Evolutionary conservation across 2,113 vertebrate species (phyloP).

Genomic region (Ochotona curzoniae): DNA sequence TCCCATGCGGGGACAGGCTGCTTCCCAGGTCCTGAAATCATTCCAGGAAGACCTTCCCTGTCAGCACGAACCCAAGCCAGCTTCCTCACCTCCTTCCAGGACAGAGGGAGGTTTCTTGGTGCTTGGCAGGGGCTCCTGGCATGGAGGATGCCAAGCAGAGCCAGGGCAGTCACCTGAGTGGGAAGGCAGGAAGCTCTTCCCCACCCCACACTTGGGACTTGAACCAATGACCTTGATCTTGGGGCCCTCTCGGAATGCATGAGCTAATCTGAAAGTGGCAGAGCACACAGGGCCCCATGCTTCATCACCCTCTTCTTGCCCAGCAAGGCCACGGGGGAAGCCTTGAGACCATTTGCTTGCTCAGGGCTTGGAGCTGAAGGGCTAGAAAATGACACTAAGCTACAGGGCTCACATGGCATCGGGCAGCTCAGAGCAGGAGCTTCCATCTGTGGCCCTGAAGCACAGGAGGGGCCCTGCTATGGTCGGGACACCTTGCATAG

Average conservation of each 20-base stretch:
- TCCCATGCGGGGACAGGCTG: no score
- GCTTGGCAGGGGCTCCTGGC: neutral
- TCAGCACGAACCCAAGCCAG: neutral
- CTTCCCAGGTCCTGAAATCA: neutral
- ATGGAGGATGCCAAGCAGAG: neutral
- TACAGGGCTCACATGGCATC: neutral
- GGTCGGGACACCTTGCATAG: no score
- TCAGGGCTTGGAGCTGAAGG: no score
- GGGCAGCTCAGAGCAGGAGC: neutral
- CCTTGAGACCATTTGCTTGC: no score
- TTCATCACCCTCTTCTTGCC: neutral
- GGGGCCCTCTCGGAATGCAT: neutral
- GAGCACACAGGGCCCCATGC: neutral
- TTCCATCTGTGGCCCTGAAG: rapidly evolving
- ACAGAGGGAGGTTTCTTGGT: neutral
- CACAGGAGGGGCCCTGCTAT: neutral
- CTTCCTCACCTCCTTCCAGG: neutral
- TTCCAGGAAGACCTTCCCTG: neutral
- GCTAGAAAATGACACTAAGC: neutral
- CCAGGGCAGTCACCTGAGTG: neutral
- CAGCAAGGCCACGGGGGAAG: neutral
- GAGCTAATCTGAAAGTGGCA: neutral
- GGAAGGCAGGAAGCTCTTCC: neutral
- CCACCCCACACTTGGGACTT: neutral
- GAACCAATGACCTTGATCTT: neutral